These are phyloP conservation scores for Baccha elongata DNA, from an alignment of 2,888 invertebrate species.

Conservation along the genomic window DNA sequence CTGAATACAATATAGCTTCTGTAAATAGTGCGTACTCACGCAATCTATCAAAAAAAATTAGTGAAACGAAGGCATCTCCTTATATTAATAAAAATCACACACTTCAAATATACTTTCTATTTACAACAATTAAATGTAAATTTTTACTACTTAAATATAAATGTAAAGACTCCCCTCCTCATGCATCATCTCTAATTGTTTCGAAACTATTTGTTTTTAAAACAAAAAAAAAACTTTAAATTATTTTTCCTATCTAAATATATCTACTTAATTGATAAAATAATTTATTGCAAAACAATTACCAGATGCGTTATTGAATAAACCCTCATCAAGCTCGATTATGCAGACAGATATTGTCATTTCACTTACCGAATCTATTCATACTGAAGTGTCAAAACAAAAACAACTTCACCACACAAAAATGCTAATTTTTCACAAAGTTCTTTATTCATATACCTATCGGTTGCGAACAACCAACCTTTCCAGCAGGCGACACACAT, in stretches of 20 bases:
- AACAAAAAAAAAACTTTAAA: background rate
- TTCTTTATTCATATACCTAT: no score
- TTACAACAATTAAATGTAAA: no score
- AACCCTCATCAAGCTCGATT: constrained; percentile 57
- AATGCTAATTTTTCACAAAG: constrained; percentile 32
- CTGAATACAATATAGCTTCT: no score
- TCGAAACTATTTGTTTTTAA: background rate
- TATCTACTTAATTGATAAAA: constrained; percentile 22
- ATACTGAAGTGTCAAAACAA: constrained; percentile 56
- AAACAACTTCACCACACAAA: constrained; percentile 27
- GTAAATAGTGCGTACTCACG: no score
- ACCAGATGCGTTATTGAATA: constrained; percentile 47
- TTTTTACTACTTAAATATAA: no score
- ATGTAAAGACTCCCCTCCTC: no score
- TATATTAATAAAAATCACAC: no score
- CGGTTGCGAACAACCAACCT: background rate
- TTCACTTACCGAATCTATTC: constrained; percentile 1
- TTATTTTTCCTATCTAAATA: background rate
- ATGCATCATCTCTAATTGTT: no score
- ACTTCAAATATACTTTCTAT: no score
- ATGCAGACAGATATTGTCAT: constrained; percentile 54
- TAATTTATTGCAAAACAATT: constrained; percentile 65
- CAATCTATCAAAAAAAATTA: no score
- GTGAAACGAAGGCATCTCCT: no score
- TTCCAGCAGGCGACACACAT: background rate